Conservation (phyloP, 2,113 vertebrate genomes). For the Silurus glanis region DNA sequence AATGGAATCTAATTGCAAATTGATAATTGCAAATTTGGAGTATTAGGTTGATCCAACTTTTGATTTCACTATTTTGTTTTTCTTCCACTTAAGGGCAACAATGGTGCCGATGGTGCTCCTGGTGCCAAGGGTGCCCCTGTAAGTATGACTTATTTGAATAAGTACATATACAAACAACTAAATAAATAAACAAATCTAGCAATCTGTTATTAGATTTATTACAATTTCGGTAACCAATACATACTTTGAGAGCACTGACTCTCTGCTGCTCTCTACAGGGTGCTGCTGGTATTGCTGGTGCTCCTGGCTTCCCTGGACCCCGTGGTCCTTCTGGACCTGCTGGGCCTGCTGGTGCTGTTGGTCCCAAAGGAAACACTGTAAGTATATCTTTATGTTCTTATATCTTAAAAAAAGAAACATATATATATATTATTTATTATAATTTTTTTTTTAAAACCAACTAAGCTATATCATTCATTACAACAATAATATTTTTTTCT, state of each 20-base stretch:
- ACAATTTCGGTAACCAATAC: not conserved
- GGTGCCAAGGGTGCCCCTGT: constrained; percentile 90
- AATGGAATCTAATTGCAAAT: not conserved
- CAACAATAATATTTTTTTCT: constrained; percentile 22
- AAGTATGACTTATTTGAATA: constrained; percentile 67
- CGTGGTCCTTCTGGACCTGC: constrained; percentile 91
- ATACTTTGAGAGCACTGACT: constrained; percentile 21
- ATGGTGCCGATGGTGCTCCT: constrained; percentile 87
- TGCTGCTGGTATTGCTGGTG: constrained; percentile 90
- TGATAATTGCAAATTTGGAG: not conserved
- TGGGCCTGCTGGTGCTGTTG: constrained; percentile 84
- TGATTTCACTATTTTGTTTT: not conserved
- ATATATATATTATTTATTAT: not conserved
- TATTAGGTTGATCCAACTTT: not conserved
- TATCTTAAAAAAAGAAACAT: too few species aligned
- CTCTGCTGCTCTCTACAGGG: constrained; percentile 79
- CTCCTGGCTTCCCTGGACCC: constrained; percentile 95
- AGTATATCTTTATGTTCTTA: constrained; percentile 64
- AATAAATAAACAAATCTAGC: not conserved
- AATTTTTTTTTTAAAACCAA: not conserved
- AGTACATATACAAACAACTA: not conserved
- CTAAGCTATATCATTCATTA: not conserved
- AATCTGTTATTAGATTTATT: not conserved
- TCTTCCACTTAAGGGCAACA: constrained; percentile 79
- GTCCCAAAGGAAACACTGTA: constrained; percentile 94